These are phyloP conservation scores for Nylanderia fulva DNA, from an alignment of 1,140 invertebrate genomes.

Conservation along the genomic window DNA sequence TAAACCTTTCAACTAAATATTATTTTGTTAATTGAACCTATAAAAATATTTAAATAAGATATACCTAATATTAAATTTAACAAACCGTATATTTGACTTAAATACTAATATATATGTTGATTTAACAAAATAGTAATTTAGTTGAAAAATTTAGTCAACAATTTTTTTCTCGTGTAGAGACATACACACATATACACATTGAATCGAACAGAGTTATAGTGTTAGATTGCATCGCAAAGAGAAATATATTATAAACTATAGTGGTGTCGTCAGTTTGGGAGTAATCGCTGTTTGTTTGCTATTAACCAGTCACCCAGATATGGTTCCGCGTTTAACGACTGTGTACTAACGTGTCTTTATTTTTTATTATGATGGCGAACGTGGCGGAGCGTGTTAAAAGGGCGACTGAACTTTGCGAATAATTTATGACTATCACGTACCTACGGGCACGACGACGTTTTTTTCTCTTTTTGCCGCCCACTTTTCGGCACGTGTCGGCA, in stretches of 20 bases:
- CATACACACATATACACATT: too few relatives aligned
- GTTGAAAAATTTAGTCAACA: too few relatives aligned
- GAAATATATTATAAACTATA: background rate
- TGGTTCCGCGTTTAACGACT: conserved; percentile 6
- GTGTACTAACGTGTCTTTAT: background rate
- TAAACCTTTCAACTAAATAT: too few relatives aligned
- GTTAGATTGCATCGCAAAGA: background rate
- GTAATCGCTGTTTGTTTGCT: background rate
- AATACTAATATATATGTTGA: too few relatives aligned
- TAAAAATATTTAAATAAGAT: too few relatives aligned
- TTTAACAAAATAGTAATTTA: too few relatives aligned
- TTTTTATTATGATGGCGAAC: background rate
- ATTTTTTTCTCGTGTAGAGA: too few relatives aligned
- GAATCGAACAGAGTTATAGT: background rate
- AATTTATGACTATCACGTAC: conserved; percentile 11
- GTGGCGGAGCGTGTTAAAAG: background rate
- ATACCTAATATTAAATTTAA: too few relatives aligned
- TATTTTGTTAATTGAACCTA: too few relatives aligned
- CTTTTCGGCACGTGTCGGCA: conserved; percentile 24
- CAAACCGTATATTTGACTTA: too few relatives aligned
- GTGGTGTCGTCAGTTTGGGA: background rate
- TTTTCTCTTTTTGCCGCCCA: conserved; percentile 13
- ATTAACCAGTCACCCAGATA: conserved; percentile 5
- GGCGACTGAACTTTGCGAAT: background rate
- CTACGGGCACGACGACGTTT: background rate